Evolutionary conservation across 2,113 vertebrate species (phyloP), one percentile per base, ranked within the genome.

Genomic region (Sterna hirundo): DNA sequence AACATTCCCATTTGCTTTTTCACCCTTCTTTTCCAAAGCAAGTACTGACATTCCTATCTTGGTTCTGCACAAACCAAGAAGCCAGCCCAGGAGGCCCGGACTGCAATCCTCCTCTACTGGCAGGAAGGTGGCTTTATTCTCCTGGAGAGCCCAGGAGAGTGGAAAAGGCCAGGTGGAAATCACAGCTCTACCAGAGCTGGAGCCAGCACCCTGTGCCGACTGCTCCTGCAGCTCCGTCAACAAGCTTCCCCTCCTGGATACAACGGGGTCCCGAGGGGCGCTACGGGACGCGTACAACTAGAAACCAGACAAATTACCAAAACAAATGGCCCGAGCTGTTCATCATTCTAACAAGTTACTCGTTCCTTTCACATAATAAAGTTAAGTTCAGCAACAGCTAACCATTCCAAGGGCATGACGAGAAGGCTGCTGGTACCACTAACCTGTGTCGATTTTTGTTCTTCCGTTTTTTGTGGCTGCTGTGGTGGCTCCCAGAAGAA

Each of bases 391-490:
- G 4, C 42, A n/a, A 51, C 70, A 85, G 70, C 52, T 34, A 54
- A 9, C 32, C 16, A 5, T 1, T 36, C 85, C 6, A 51, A 4
- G 9, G 46, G 60, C 68, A 23, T 3, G 36, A 21, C 1, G 10
- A n/a, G 75, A 58, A 54, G 64, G 86, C 84, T 58, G 81, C 80
- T 64, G 88, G 65, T 47, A 32, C 90, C 97, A 97, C 98, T 97
- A 97, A 99, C 99, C 99, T 99, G 99, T 99, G 99, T 94, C 99
- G 98, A 97, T 99, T 99, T 98, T 99, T 99, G 98, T 99, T 99
- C 98, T 99, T 99, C 96, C 99, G 96, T 94, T 99, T 99, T 98
- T 99, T 99, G 98, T 99, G 99, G 98, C 99, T 99, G 93, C 99
- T 99, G 88, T 99, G 99, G 95, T 99, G 99, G 89, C 99, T 98